Evolutionary conservation across 1,140 invertebrate genomes (phyloP), one percentile per base, ranked within the genome.

Genomic region (Hestina assimilis): DNA sequence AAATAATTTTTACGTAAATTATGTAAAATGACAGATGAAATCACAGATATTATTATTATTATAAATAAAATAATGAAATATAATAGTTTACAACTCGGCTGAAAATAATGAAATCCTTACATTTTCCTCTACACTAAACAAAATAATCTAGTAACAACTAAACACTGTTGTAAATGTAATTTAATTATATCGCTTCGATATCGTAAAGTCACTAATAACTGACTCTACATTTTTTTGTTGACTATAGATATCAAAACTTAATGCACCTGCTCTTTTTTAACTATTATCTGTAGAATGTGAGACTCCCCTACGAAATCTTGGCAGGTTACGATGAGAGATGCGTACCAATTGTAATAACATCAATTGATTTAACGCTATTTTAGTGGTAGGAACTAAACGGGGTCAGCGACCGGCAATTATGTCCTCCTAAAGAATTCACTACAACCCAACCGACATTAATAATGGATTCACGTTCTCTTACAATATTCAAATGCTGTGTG

Each of bases 341-440:
- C 74, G 69, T 81, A 76, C 82, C 82, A 83, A 81, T 83, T 82
- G 79, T 85, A 84, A 83, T 85, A 87, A 84, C 79, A 83, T 79
- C 84, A 87, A 87, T 87, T 85, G 82, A 87, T 84, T 85, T 83
- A 87, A 84, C 67, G 70, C 72, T 87, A 81, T 84, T 83, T 83
- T 83, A 85, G 81, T 84, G 66, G 80, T 73, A 81, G 79, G 80
- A 85, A 79, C 74, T 72, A 73, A 87, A 83, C 63, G 75, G 71
- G 83, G 82, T 87, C 81, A 83, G 57, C 72, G 82, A 83, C 84
- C 84, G 82, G 56, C 82, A 85, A 87, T 85, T 85, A 85, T 83
- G 81, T 84, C 79, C 72, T 76, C 72, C 74, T 79, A 82, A 80
- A 83, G 75, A 79, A 71, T 81, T 69, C 68, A 70, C 63, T 61